A percentile compares a stretch with the other conserved stretches of the same genome.
Conservation (phyloP, 2,113 vertebrate species). For the Paradisaea rubra region DNA sequence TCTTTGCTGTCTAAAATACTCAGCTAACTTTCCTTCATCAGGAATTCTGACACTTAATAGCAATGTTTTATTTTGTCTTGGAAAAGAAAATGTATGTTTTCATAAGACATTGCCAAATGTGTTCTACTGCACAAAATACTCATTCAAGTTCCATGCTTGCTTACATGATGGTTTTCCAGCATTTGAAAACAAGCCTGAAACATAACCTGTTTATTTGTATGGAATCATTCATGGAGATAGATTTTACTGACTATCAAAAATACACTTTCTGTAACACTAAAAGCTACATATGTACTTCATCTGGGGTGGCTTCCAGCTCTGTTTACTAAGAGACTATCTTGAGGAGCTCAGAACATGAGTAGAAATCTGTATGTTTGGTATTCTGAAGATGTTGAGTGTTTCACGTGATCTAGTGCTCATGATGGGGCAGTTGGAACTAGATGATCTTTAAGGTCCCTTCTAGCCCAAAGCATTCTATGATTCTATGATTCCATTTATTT, state of each 20-base stretch:
- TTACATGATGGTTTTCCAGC: background rate
- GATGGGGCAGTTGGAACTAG: background rate
- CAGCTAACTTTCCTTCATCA: background rate
- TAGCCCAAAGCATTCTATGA: background rate
- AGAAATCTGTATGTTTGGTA: background rate
- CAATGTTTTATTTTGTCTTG: background rate
- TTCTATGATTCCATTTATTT: too few species aligned
- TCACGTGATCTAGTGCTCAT: background rate
- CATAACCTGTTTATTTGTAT: background rate
- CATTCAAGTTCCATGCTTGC: background rate
- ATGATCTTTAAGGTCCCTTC: background rate
- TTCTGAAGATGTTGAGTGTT: background rate
- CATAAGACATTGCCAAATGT: background rate
- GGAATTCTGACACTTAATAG: background rate
- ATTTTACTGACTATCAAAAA: background rate
- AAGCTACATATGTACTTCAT: background rate
- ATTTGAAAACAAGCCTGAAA: background rate
- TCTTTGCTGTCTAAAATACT: background rate
- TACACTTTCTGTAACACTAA: background rate
- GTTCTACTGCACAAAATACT: background rate
- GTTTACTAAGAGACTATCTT: background rate
- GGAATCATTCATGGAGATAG: background rate
- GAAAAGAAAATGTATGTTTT: background rate
- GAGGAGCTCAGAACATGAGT: background rate
- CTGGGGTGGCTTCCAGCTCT: background rate